Evolutionary conservation across 1,140 invertebrate genomes (phyloP), one percentile per base, ranked within the genome.

Genomic region (Wasmannia auropunctata): DNA sequence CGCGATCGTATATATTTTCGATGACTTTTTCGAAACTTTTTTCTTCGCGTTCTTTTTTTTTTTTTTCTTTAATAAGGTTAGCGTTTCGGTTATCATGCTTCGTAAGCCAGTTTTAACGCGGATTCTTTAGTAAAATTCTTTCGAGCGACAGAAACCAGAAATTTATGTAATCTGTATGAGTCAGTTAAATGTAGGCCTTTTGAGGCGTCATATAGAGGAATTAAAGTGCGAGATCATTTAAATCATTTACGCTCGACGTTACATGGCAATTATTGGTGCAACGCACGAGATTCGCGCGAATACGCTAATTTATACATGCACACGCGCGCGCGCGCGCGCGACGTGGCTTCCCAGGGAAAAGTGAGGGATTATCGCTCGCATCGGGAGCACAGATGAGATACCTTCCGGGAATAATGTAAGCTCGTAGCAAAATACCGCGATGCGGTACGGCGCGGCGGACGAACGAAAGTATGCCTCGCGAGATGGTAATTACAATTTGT

Each of bases 401-500:
- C 25, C 37, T 72, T 70, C 65, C 37, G 65, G 58, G 22, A 56
- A 34, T 81, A 72, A 81, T 58, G 25, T 43, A 40, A 54, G 34
- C 43, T 72, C 34, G 14, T 31, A 34, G 65, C 22, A 43, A 81
- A 8, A n/a, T n/a, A n/a, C n/a, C n/a, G n/a, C n/a, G n/a, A n/a
- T n/a, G 19, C 19, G 65, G 43, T 70, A 19, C 14, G 25, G 25
- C 7, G 56, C 51, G 34, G 11, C 46, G 34, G 31, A 70, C 25
- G 49, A 28, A 67, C 63, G 77, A 54, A 56, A 70, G 49, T 67
- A 43, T 10, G 34, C 34, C 31, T 34, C 60, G 43, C 63, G 14
- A 34, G 34, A 70, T 43, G 54, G 37, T 58, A 81, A 81, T 81
- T 81, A 72, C 37, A 72, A 81, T 56, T 81, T 70, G 79, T 43